A percentile compares a stretch with the other conserved stretches of the same genome.
phyloP scores from a whole-genome alignment of 2,113 vertebrate species.

The Cololabis saira region DNA sequence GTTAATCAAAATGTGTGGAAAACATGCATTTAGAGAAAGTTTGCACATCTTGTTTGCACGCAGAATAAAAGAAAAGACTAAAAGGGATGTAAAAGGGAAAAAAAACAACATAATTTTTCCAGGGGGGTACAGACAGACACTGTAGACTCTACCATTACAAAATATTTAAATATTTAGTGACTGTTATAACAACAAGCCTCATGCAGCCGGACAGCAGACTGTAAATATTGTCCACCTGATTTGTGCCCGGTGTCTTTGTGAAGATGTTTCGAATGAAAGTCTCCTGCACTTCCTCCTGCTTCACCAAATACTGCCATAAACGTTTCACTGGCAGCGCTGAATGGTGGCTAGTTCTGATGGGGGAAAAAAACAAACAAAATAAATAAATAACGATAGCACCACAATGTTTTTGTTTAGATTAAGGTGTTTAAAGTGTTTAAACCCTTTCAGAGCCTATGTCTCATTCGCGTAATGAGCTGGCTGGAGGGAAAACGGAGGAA shows the following conservation, averaged over 20 bases:
- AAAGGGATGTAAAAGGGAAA: conserved; percentile 19
- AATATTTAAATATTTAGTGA: conserved; percentile 45
- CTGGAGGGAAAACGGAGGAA: too few species aligned
- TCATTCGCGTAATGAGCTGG: too few species aligned
- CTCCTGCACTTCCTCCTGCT: conserved; percentile 95
- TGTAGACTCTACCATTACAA: conserved; percentile 29
- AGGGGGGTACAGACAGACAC: conserved; percentile 22
- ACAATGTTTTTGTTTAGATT: not conserved
- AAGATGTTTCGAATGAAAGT: conserved; percentile 98
- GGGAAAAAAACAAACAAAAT: not conserved
- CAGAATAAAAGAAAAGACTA: conserved; percentile 33
- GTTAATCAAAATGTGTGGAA: conserved; percentile 70
- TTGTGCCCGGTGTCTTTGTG: conserved; percentile 87
- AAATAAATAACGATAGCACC: not conserved
- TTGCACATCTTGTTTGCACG: conserved; percentile 33
- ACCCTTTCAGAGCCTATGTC: too few species aligned
- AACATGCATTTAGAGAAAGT: conserved; percentile 37
- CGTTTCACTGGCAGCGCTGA: conserved; percentile 90
- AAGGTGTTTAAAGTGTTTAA: too few species aligned
- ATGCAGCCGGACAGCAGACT: conserved; percentile 9
- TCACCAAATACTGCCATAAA: conserved; percentile 96
- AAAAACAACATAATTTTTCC: not conserved
- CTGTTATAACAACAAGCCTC: conserved; percentile 18
- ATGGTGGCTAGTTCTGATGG: conserved; percentile 86
- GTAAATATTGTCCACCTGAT: conserved; percentile 83